Percentiles rank a stretch among this genome's conserved stretches.
Evolutionary conservation across 1,140 invertebrate species (phyloP).

Genomic region (Amyelois transitella): DNA sequence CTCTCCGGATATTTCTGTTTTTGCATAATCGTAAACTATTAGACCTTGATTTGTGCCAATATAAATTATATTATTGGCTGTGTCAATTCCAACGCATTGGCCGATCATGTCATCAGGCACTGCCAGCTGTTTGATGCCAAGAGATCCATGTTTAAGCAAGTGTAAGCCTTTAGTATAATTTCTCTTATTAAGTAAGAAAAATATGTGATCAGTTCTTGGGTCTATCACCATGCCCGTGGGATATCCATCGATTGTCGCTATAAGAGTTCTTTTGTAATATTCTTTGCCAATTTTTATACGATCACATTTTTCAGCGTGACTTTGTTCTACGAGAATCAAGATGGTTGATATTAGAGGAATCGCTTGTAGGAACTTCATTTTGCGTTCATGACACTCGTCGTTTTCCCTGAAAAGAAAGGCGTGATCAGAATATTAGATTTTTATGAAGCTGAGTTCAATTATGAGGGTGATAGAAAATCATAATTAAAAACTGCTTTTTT

Average conservation of each 20-base stretch:
- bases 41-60: slow-evolving; percentile 63
- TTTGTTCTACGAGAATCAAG: slow-evolving; percentile 3
- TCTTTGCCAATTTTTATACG: slow-evolving; percentile 52
- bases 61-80: slow-evolving; percentile 39
- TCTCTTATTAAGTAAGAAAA: slow-evolving; percentile 58
- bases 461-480: too few relatives aligned
- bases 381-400: slow-evolving; percentile 29
- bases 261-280: slow-evolving; percentile 54
- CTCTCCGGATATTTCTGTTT: slow-evolving; percentile 43
- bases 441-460: neutral
- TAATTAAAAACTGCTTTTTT: too few relatives aligned
- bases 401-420: slow-evolving; percentile 9
- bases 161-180: slow-evolving; percentile 64
- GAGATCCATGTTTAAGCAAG: slow-evolving; percentile 49
- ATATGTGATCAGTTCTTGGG: slow-evolving; percentile 53
- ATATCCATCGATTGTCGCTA: slow-evolving; percentile 58
- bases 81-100: slow-evolving; percentile 55
- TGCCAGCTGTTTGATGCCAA: slow-evolving; percentile 55
- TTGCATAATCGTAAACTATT: slow-evolving; percentile 48
- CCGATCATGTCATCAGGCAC: slow-evolving; percentile 49
- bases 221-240: slow-evolving; percentile 54
- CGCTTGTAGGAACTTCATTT: slow-evolving; percentile 22
- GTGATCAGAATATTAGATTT: neutral
- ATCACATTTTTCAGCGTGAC: slow-evolving; percentile 45
- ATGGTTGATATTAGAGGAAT: slow-evolving; percentile 16